phyloP scores from a whole-genome alignment of 2,113 vertebrate genomes.

The Nothoprocta pentlandii region DNA sequence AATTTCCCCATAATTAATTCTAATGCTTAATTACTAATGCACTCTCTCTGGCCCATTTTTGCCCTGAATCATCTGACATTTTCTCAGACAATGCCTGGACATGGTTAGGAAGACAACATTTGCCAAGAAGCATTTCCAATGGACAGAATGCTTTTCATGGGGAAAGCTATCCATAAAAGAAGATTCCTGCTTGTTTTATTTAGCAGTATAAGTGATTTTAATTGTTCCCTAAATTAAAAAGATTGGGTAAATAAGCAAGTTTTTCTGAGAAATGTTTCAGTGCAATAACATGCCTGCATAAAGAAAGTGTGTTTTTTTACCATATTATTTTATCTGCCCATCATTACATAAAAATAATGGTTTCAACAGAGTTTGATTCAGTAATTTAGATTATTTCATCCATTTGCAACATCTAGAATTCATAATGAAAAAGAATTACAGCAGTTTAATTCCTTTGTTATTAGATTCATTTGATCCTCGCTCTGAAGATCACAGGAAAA shows the following conservation, averaged over 20 bases:
- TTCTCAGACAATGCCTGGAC: not conserved
- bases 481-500: slow-evolving; percentile 1
- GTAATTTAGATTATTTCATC: not conserved
- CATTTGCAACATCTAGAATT: not conserved
- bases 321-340: not conserved
- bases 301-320: not conserved
- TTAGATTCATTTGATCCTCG: not conserved
- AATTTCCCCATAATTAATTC: not conserved
- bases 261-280: not conserved
- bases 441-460: not conserved
- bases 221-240: not conserved
- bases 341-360: not conserved
- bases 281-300: not conserved
- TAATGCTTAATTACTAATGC: not conserved
- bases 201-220: not conserved
- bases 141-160: not conserved
- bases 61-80: not conserved
- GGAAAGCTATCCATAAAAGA: not conserved
- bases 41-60: not conserved
- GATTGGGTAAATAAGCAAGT: not conserved
- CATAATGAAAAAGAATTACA: not conserved
- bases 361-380: not conserved
- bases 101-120: not conserved
- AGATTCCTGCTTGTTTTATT: not conserved
- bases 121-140: not conserved